These are phyloP conservation scores for Congeria kusceri DNA, from an alignment of 2,888 invertebrate genomes.

Conservation along the genomic window DNA sequence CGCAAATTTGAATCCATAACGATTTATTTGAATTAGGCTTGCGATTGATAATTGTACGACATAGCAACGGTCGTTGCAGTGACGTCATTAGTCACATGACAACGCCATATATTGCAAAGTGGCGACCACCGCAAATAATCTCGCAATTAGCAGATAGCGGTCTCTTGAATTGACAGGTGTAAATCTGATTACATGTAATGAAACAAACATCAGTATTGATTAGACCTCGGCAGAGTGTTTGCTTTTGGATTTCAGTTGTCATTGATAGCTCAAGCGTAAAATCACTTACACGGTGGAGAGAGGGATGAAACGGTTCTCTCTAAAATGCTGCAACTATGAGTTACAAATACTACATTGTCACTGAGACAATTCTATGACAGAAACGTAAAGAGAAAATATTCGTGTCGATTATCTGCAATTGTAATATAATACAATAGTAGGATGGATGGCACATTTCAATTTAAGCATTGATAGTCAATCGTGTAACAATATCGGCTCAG, in stretches of 20 bases:
- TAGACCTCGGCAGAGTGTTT: not conserved
- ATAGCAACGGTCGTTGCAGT: not conserved
- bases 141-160: not conserved
- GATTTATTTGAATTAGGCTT: not conserved
- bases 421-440: no score
- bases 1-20: not conserved
- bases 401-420: no score
- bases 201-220: conserved; percentile 3
- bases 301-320: no score
- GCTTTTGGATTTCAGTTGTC: not conserved
- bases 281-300: no score
- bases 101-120: not conserved
- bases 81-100: not conserved
- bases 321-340: no score
- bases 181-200: conserved; percentile 8
- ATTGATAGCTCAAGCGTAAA: no score
- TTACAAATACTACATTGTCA: no score
- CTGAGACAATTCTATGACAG: no score
- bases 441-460: no score
- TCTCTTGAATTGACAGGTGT: not conserved
- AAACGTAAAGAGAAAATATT: no score
- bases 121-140: not conserved
- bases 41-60: not conserved
- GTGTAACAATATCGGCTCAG: no score
- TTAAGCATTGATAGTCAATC: no score